Conservation (phyloP, 53 echinoderm and acorn worm species). For the Astropecten irregularis region DNA sequence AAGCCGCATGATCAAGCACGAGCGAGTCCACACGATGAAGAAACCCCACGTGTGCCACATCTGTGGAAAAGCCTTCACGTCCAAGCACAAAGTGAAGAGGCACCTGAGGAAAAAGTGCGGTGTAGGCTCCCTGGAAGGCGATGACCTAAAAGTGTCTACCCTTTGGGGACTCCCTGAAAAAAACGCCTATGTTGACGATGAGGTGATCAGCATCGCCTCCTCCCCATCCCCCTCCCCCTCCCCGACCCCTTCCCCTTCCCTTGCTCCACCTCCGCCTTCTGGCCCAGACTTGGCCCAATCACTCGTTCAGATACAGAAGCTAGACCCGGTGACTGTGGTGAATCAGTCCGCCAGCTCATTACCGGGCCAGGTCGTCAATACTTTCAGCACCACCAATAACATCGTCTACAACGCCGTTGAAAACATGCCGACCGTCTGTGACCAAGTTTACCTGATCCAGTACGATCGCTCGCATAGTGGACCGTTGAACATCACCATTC, state of each 20-base stretch:
- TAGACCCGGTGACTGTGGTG: neutral
- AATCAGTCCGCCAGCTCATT: neutral
- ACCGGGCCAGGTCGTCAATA: neutral
- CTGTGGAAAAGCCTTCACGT: neutral
- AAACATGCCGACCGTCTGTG: neutral
- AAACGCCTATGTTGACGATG: neutral
- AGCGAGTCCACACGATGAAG: neutral
- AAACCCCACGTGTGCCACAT: neutral
- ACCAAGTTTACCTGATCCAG: constrained; percentile 26
- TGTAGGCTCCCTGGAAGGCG: neutral
- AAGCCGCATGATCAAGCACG: neutral
- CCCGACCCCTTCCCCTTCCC: neutral
- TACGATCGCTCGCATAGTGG: neutral
- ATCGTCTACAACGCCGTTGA: neutral
- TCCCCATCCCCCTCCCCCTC: constrained; percentile 16
- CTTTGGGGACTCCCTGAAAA: neutral
- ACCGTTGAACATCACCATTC: constrained; percentile 6
- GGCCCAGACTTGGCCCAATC: neutral
- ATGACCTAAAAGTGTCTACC: neutral
- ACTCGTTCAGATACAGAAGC: constrained; percentile 26
- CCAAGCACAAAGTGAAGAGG: neutral
- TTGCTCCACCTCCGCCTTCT: neutral
- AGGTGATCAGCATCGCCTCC: neutral
- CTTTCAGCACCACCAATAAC: neutral
- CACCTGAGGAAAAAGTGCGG: neutral